A percentile compares a stretch with the other conserved stretches of the same genome.
phyloP scores from a whole-genome alignment of 2,797 vertebrate species.

The Microctenopoma steveboyesi region DNA sequence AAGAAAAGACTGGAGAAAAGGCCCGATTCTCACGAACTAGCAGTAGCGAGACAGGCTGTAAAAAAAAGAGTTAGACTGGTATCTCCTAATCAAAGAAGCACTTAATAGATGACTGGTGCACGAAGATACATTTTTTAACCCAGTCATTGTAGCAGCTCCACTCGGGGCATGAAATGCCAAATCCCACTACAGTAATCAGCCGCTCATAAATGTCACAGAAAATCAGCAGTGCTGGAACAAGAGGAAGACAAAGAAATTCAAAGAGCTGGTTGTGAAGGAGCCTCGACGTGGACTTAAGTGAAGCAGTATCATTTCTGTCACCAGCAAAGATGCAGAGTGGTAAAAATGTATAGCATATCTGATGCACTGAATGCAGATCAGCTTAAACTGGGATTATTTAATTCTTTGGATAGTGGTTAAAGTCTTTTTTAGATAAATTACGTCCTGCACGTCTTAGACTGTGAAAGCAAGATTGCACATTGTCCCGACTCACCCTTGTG shows the following conservation, averaged over 20 bases:
- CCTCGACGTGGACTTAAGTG: conserved; percentile 40
- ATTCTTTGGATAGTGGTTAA: neutral
- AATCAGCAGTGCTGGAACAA: conserved; percentile 40
- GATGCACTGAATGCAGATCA: conserved; percentile 6
- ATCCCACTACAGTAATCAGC: conserved; percentile 70
- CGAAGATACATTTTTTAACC: conserved; percentile 14
- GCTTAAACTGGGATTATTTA: conserved; percentile 10
- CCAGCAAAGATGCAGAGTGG: conserved; percentile 4
- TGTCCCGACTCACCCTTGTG: conserved; percentile 5
- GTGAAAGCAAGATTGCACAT: neutral
- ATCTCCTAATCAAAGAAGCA: conserved; percentile 32
- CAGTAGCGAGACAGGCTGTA: neutral
- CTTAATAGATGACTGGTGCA: conserved; percentile 20
- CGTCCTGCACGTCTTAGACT: too few species aligned
- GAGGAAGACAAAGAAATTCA: conserved; percentile 19
- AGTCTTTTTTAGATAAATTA: neutral
- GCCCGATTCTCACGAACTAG: neutral
- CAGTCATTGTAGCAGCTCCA: conserved; percentile 19
- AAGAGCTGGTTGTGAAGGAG: conserved; percentile 37
- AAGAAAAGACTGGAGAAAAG: conserved; percentile 16
- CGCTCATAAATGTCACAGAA: conserved; percentile 45
- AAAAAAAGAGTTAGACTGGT: conserved; percentile 1
- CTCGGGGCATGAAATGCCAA: conserved; percentile 49
- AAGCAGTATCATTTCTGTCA: conserved; percentile 9
- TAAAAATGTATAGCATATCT: neutral